Conservation (phyloP, 1,140 invertebrate species). For the Drosophila prosaltans region DNA sequence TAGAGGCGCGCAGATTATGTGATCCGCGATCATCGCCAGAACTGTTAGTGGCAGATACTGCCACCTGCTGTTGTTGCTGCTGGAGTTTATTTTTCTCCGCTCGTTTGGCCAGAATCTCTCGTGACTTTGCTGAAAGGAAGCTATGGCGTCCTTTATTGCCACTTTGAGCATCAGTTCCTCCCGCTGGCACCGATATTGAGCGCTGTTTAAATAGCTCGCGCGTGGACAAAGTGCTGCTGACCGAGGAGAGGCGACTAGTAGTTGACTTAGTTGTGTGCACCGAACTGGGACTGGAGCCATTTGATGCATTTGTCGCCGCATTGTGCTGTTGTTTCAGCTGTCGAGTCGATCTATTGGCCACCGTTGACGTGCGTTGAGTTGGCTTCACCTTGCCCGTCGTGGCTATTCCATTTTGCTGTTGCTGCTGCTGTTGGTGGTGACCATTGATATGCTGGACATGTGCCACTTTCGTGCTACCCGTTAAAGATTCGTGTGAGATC, state of each 20-base stretch:
- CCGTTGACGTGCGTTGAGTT: slow-evolving; percentile 47
- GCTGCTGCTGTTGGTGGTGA: slow-evolving; percentile 19
- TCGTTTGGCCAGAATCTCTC: slow-evolving; percentile 77
- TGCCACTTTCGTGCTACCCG: slow-evolving; percentile 58
- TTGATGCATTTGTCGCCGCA: slow-evolving; percentile 55
- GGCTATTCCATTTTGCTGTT: background rate
- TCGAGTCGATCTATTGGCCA: slow-evolving; percentile 60
- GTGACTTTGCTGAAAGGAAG: slow-evolving; percentile 79
- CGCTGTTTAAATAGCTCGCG: slow-evolving; percentile 75
- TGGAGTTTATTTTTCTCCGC: slow-evolving; percentile 79
- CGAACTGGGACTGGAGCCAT: slow-evolving; percentile 78
- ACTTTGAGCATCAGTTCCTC: slow-evolving; percentile 32
- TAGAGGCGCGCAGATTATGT: slow-evolving; percentile 47
- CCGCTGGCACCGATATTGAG: slow-evolving; percentile 76
- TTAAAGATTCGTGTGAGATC: slow-evolving; percentile 79
- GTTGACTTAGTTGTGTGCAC: slow-evolving; percentile 80
- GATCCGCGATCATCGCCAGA: slow-evolving; percentile 72
- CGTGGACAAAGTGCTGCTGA: slow-evolving; percentile 70
- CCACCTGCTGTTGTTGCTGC: slow-evolving; percentile 66
- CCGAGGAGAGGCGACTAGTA: slow-evolving; percentile 74
- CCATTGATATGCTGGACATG: slow-evolving; percentile 65
- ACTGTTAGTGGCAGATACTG: slow-evolving; percentile 61
- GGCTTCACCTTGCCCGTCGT: slow-evolving; percentile 22
- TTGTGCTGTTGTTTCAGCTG: slow-evolving; percentile 75
- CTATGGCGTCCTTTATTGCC: slow-evolving; percentile 60